A percentile compares a stretch with the other conserved stretches of the same genome.
Evolutionary conservation across 1,140 invertebrate genomes (phyloP).

Genomic region (Eumaeus atala): DNA sequence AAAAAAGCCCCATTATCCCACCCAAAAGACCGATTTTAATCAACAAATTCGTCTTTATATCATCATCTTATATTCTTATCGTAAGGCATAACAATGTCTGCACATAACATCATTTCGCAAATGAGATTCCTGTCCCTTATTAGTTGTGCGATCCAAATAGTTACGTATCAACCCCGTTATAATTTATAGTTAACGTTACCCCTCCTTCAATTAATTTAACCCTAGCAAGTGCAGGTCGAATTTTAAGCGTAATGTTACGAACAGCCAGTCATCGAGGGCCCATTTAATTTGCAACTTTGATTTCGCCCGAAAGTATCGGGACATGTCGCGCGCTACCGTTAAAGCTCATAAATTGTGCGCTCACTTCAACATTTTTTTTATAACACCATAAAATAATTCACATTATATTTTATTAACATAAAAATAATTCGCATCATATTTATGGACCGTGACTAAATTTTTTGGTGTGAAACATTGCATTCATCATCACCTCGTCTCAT

Average conservation of each 20-base stretch:
- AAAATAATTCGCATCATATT: too few relatives aligned
- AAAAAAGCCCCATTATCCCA: too few relatives aligned
- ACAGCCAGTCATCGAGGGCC: conserved; percentile 45
- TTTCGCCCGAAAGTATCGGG: conserved; percentile 24
- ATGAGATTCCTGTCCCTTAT: conserved; percentile 22
- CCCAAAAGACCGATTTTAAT: too few relatives aligned
- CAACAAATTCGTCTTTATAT: too few relatives aligned
- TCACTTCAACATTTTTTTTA: too few relatives aligned
- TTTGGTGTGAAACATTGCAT: too few relatives aligned
- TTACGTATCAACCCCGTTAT: conserved; percentile 30
- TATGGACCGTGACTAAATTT: too few relatives aligned
- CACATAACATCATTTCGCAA: conserved; percentile 3
- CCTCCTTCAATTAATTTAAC: conserved; percentile 45
- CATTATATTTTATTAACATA: too few relatives aligned
- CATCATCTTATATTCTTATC: too few relatives aligned
- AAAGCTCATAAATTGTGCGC: not conserved
- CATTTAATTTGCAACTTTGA: conserved; percentile 30
- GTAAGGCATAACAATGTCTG: too few relatives aligned
- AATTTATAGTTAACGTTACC: conserved; percentile 38
- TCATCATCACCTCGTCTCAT: too few relatives aligned
- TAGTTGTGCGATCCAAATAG: conserved; percentile 18
- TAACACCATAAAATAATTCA: too few relatives aligned
- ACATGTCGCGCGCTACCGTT: conserved; percentile 11
- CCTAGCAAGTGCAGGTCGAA: conserved; percentile 48
- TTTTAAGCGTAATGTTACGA: conserved; percentile 29